Conservation (phyloP, 2,797 vertebrate species). For the Macropus fuliginosus region DNA sequence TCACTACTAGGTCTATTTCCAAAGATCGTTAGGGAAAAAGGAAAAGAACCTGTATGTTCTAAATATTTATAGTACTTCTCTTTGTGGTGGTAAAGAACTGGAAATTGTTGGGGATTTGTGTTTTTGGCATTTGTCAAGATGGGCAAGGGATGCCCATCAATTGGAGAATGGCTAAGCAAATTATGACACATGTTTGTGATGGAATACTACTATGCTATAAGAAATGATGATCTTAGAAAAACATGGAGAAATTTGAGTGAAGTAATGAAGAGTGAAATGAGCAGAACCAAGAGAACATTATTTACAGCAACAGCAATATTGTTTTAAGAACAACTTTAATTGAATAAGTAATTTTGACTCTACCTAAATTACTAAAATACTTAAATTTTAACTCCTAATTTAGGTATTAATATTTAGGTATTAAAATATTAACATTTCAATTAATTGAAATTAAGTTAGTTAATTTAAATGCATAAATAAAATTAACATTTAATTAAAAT, state of each 20-base stretch:
- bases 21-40: not conserved
- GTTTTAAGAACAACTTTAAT: not conserved
- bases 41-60: not conserved
- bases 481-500: too few species aligned
- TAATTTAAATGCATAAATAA: too few species aligned
- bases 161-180: not conserved
- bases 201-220: not conserved
- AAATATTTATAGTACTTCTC: not conserved
- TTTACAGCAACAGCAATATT: not conserved
- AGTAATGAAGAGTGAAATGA: not conserved
- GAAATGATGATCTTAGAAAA: not conserved
- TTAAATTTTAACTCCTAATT: too few species aligned
- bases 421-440: too few species aligned
- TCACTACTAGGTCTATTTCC: not conserved
- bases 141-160: not conserved
- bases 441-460: too few species aligned
- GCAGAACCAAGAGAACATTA: not conserved
- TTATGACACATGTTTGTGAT: too few species aligned
- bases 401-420: too few species aligned
- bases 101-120: not conserved
- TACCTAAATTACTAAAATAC: too few species aligned
- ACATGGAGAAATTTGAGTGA: not conserved
- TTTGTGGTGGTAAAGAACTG: not conserved
- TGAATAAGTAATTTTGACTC: too few species aligned
- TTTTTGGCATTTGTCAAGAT: too few species aligned